Conservation (phyloP, 2,888 invertebrate species). For the Hoplodrina blanda region DNA sequence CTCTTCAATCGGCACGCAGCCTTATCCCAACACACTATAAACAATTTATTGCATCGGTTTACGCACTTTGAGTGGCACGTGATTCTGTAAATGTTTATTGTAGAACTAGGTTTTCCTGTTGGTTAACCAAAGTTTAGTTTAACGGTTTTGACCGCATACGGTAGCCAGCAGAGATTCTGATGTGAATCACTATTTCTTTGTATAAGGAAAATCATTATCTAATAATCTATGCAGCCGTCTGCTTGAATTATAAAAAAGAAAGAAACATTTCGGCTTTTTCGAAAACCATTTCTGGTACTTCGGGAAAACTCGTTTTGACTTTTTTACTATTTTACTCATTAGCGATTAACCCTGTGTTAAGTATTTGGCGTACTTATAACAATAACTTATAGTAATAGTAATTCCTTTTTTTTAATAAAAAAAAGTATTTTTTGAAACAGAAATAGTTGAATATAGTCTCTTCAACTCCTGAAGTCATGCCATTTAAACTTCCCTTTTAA, state of each 20-base stretch:
- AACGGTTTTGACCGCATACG: slow-evolving; percentile 59
- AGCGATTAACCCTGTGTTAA: too few species aligned
- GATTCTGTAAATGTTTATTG: slow-evolving; percentile 51
- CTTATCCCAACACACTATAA: slow-evolving; percentile 39
- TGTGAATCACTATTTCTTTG: slow-evolving; percentile 18
- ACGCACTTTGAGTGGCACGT: slow-evolving; percentile 49
- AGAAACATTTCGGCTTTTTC: too few species aligned
- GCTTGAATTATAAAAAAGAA: neutral
- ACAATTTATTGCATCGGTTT: slow-evolving; percentile 59
- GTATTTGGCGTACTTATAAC: neutral
- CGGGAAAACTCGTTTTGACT: too few species aligned
- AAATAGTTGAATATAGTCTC: too few species aligned
- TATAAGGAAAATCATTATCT: neutral
- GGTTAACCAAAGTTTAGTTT: slow-evolving; percentile 58
- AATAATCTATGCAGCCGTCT: neutral
- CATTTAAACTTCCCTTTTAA: neutral
- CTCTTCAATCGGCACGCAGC: slow-evolving; percentile 1
- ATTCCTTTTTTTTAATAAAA: too few species aligned
- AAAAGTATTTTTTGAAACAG: too few species aligned
- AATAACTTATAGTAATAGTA: neutral
- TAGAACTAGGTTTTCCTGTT: slow-evolving; percentile 53
- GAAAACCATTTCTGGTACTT: too few species aligned
- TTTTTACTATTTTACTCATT: too few species aligned
- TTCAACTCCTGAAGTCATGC: too few species aligned
- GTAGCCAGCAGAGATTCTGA: slow-evolving; percentile 36